phyloP scores from a whole-genome alignment of 1,140 invertebrate genomes.

The Cepaea nemoralis region DNA sequence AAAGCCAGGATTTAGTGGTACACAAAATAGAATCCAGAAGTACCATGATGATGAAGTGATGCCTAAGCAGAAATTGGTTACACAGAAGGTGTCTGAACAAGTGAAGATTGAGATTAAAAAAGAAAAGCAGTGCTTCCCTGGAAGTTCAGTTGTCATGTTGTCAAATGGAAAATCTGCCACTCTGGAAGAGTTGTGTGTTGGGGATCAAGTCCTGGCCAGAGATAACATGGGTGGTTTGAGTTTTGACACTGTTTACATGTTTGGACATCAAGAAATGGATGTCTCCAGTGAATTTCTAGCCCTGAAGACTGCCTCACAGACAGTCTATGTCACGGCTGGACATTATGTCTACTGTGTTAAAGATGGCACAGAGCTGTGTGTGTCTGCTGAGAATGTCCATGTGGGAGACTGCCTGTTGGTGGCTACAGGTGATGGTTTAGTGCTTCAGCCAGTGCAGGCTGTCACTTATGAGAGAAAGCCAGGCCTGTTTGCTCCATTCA shows the following conservation, averaged over 20 bases:
- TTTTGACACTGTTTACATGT: constrained; percentile 38
- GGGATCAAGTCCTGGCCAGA: constrained; percentile 12
- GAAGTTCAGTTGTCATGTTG: not conserved
- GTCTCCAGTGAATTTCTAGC: not conserved
- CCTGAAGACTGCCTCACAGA: not conserved
- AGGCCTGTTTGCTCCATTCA: constrained; percentile 23
- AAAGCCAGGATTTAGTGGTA: no score
- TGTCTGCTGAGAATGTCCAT: constrained; percentile 23
- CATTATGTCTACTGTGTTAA: constrained; percentile 30
- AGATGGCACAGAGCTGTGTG: constrained; percentile 14
- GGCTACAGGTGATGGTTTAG: not conserved
- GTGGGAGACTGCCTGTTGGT: constrained; percentile 15
- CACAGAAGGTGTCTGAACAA: constrained; percentile 14
- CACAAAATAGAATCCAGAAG: not conserved
- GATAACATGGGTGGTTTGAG: not conserved
- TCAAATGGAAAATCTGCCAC: not conserved
- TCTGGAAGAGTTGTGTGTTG: constrained; percentile 13
- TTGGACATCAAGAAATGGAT: constrained; percentile 20
- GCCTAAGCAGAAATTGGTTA: not conserved
- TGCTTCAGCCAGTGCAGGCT: not conserved
- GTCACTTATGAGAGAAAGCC: not conserved
- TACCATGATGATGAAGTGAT: constrained; percentile 15
- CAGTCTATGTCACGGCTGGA: not conserved
- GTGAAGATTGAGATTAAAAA: constrained; percentile 9
- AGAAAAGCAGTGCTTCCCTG: constrained; percentile 26